Evolutionary conservation across 2,888 invertebrate genomes (phyloP).

Genomic region (Altica lythri): DNA sequence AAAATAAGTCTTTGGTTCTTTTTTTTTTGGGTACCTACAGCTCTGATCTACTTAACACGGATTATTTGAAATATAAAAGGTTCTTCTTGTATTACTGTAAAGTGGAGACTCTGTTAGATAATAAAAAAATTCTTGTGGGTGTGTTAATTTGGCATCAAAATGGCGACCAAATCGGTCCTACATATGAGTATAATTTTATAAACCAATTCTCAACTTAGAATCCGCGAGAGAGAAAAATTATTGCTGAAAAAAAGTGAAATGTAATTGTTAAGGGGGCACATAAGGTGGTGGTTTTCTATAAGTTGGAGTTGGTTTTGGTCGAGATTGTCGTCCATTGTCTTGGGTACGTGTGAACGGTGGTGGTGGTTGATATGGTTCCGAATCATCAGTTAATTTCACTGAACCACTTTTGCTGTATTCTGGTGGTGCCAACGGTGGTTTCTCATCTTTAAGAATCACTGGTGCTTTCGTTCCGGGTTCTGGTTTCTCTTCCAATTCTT

Average conservation of each 20-base stretch:
- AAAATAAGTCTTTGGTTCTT: too few relatives aligned
- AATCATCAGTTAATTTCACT: constrained; percentile 58
- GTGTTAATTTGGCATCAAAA: constrained; percentile 35
- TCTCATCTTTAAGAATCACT: constrained; percentile 92
- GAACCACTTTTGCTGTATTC: constrained; percentile 66
- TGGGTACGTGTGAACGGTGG: constrained; percentile 80
- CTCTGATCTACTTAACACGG: too few relatives aligned
- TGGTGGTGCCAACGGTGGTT: constrained; percentile 88
- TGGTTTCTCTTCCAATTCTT: constrained; percentile 92
- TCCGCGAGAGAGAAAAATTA: constrained; percentile 45
- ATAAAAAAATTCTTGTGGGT: constrained; percentile 28
- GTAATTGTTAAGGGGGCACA: constrained; percentile 86
- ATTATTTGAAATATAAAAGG: too few relatives aligned
- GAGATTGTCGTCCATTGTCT: constrained; percentile 72
- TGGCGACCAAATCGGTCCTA: constrained; percentile 21
- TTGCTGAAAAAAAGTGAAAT: constrained; percentile 54
- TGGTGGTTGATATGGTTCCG: constrained; percentile 87
- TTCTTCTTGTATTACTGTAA: too few relatives aligned
- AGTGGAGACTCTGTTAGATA: too few relatives aligned
- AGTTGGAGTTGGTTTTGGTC: constrained; percentile 85
- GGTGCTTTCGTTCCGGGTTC: constrained; percentile 90
- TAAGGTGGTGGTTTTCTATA: constrained; percentile 96
- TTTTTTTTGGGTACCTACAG: too few relatives aligned
- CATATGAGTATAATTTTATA: constrained; percentile 21
- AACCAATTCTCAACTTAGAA: constrained; percentile 29